Evolutionary conservation across 2,113 vertebrate species (phyloP).

Genomic region (Catharus minimus): DNA sequence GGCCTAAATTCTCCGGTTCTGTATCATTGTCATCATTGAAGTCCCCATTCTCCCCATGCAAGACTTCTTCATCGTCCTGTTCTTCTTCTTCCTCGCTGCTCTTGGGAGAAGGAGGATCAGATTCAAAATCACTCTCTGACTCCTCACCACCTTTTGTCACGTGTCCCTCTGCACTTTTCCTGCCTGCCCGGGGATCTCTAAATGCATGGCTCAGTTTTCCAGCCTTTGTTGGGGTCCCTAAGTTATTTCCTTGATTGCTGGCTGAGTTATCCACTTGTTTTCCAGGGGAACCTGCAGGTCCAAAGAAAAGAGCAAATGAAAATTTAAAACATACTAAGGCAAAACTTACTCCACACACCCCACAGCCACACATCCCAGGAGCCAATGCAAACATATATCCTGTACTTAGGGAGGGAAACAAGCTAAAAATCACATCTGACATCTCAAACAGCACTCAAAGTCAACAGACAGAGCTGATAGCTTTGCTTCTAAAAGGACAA

Average conservation of each 20-base stretch:
- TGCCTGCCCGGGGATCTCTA: slow-evolving; percentile 74
- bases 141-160: slow-evolving; percentile 74
- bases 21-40: slow-evolving; percentile 84
- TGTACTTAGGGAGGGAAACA: accelerated
- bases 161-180: slow-evolving; percentile 58
- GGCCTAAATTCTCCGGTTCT: slow-evolving; percentile 89
- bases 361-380: neutral
- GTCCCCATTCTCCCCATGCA: slow-evolving; percentile 87
- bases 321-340: neutral
- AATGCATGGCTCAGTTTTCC: slow-evolving; percentile 52
- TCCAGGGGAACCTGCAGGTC: slow-evolving; percentile 76
- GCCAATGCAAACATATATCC: neutral
- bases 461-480: neutral
- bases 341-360: neutral
- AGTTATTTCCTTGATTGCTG: slow-evolving; percentile 7
- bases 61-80: slow-evolving; percentile 87
- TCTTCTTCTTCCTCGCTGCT: slow-evolving; percentile 95
- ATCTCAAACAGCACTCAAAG: neutral
- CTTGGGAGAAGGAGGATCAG: slow-evolving; percentile 92
- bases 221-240: slow-evolving; percentile 22
- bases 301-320: slow-evolving; percentile 50
- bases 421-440: neutral
- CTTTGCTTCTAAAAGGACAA: neutral
- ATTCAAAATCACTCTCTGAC: slow-evolving; percentile 96
- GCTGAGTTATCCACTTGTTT: slow-evolving; percentile 50